Base-by-base conservation (phyloP, 2,113 vertebrate species). In the Toxostoma redivivum region DNA sequence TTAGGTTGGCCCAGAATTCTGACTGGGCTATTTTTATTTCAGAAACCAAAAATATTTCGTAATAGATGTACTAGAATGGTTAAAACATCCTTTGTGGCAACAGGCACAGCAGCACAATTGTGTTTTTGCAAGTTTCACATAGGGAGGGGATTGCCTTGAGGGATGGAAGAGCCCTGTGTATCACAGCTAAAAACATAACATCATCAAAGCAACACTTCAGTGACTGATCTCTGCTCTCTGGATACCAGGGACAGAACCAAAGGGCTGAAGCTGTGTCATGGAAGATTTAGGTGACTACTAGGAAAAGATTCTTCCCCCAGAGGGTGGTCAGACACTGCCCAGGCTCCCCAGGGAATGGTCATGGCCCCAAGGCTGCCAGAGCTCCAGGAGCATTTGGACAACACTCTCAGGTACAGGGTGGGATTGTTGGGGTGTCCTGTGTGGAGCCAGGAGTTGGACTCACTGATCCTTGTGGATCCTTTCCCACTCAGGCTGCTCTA, bases 51-150 rank as follows among this genome's bases (percentile, higher is more conserved):
- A 92, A 77, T 81, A 51, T 80, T 78, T 95, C 40, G 35, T 88
- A 66, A 83, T 25, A 71, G 42, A 54, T 4, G 1, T 24, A 45
- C 33, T 35, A 18, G 42, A 61, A 58, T 23, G 62, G 65, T 93
- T 91, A 70, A 92, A 92, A 92, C 60, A 67, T 44, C 33, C 79
- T 88, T 96, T 80, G 76, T 92, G 79, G 81, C 33, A 88, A 54
- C 51, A 44, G 50, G 19, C 35, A 1, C 33, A 70, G 54, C 71
- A 73, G 48, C 33, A 90, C 67, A 64, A 67, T 53, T 44, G 58
- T 73, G 66, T 23, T 90, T 94, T 72, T 80, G 72, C 67, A 83
- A 83, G 71, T 47, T 18, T 10, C 38, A 4, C 7, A 0, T 10
- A 22, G 60, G 20, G 15, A 74, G 53, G 71, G 33, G 6, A 23